Base-by-base conservation (phyloP, 2,888 invertebrate species). In the Pristionchus mayeri region DNA sequence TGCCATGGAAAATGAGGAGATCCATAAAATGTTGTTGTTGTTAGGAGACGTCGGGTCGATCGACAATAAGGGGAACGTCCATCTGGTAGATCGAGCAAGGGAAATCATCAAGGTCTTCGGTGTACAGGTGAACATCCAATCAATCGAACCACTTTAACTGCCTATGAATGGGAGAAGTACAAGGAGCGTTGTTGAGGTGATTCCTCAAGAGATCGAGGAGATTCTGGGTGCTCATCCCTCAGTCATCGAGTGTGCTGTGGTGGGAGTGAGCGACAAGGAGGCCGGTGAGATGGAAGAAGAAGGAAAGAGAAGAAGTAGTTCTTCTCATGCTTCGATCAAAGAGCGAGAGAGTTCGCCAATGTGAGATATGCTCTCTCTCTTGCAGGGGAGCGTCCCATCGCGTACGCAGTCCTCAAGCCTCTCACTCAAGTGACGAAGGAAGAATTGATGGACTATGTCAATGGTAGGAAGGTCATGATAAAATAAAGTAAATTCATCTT, bases 101-200 rank as follows among this genome's bases (percentile, higher is more conserved):
- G 79, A 79, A 11, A 79, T 79, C 11, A 79, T 79, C 54, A 79
- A 79, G 54, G 79, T 79, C n/a, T 79, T 79, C 79, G 79, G 79
- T 54, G 52, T 54, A 16, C 79, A 52, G 34, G 79, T 79, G 18
- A 34, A 2, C n/a, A n/a, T n/a, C n/a, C n/a, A n/a, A n/a, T n/a
- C n/a, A n/a, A n/a, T n/a, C n/a, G n/a, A n/a, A n/a, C n/a, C n/a
- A n/a, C n/a, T n/a, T n/a, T n/a, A n/a, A n/a, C n/a, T n/a, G n/a
- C n/a, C n/a, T n/a, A n/a, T n/a, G n/a, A n/a, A n/a, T n/a, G n/a
- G n/a, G n/a, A n/a, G n/a, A 24, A 57, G 21, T 24, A 57, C 1
- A 57, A 3, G n/a, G 11, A 57, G 1, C 24, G 9, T n/a, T 40
- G 0, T 18, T n/a, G 24, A 79, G 79, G 79, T 79, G 54, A 79